Base-by-base conservation (phyloP, 1,140 invertebrate genomes). In the Ceratina japonica region DNA sequence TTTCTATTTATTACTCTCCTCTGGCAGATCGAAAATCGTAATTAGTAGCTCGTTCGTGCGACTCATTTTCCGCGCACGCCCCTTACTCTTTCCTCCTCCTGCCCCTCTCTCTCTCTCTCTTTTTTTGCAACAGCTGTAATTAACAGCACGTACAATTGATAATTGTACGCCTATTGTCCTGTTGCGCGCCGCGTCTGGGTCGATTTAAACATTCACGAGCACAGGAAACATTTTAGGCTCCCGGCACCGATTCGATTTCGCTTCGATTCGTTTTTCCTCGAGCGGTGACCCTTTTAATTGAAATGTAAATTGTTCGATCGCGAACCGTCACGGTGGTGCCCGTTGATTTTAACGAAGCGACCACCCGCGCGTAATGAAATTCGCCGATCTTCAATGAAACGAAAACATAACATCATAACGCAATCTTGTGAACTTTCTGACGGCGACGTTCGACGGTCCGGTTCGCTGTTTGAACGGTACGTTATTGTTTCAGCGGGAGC, bases 21-120 rank as follows among this genome's bases (percentile, higher is more conserved):
- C 66, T 49, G 62, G 52, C 24, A 74, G 70, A 84, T 84, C 78
- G 82, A 80, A 84, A 84, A 78, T 84, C 65, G 73, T 71, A 74
- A 79, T 84, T 83, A 84, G 82, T 31, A 69, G 44, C 27, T 58
- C 56, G 44, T 65, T 44, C 31, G n/a, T 44, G 62, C 77, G 51
- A 59, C 24, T 31, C 62, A 22, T 16, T 54, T 61, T 63, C 49
- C 12, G 8, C 31, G 1, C 31, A n/a, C 22, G 0, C 49, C 15
- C 44, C 31, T 58, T 13, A 7, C 5, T 15, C 16, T 20, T 54
- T 58, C 16, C 27, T 24, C 22, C 4, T 31, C 12, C 3, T 7
- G 7, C 16, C 13, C n/a, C 20, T 63, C 4, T 18, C 31, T 44
- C 37, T 44, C 0, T 10, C 37, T 44, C 37, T 44, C 37, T 44